Conservation (phyloP, 2,113 vertebrate genomes). For the Myotis yumanensis region DNA sequence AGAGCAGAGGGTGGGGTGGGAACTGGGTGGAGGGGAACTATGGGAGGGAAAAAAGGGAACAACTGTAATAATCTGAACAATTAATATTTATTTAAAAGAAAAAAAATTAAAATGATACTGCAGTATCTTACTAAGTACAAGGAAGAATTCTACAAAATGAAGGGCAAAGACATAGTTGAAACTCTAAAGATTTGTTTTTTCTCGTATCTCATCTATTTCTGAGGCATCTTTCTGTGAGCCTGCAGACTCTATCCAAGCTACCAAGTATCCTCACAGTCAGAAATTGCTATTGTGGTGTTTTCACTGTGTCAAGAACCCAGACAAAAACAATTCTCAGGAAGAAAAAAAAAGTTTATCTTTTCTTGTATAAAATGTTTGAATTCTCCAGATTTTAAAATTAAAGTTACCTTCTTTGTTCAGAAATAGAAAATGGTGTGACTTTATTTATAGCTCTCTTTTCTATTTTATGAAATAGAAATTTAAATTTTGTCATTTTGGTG, state of each 20-base stretch:
- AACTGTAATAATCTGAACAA: too few relatives aligned
- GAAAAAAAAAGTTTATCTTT: conserved; percentile 38
- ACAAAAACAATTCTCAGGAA: conserved; percentile 31
- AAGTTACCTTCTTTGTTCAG: not conserved
- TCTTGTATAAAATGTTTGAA: conserved; percentile 22
- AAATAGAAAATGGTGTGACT: not conserved
- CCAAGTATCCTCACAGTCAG: not conserved
- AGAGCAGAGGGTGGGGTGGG: too few relatives aligned
- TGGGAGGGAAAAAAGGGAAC: too few relatives aligned
- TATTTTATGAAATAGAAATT: conserved; percentile 25
- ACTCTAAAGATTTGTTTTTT: not conserved
- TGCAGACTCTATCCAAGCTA: too few relatives aligned
- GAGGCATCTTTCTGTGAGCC: not conserved
- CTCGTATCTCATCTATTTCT: not conserved
- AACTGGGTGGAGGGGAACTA: too few relatives aligned
- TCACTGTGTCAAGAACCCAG: not conserved
- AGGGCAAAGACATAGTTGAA: not conserved
- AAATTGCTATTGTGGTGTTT: not conserved
- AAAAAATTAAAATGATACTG: not conserved
- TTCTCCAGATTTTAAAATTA: conserved; percentile 56
- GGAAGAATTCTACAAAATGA: conserved; percentile 36
- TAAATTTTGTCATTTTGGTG: not conserved
- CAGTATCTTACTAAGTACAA: not conserved
- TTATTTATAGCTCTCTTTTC: not conserved
- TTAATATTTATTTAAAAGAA: too few relatives aligned